Conservation (phyloP, 2,113 vertebrate species). For the Hylia prasina region DNA sequence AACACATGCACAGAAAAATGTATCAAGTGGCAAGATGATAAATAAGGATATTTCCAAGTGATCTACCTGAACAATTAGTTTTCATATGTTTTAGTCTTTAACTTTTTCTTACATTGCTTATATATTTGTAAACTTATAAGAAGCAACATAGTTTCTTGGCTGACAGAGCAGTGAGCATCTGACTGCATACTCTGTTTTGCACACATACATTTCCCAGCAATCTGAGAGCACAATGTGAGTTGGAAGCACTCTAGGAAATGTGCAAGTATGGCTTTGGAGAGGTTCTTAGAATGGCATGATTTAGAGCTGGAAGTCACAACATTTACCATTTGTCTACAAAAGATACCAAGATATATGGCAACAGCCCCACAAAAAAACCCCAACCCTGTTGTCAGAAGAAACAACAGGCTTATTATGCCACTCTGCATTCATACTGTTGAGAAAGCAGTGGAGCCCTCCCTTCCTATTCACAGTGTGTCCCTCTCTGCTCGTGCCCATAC, state of each 20-base stretch:
- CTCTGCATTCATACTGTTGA: not conserved
- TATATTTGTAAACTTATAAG: not conserved
- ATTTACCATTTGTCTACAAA: not conserved
- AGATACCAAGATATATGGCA: not conserved
- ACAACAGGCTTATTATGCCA: not conserved
- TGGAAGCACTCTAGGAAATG: not conserved
- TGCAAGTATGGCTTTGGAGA: not conserved
- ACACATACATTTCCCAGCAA: not conserved
- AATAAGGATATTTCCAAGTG: not conserved
- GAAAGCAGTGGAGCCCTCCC: not conserved
- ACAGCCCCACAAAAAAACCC: not conserved
- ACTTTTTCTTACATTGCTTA: not conserved
- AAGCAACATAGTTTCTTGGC: not conserved
- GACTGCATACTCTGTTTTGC: not conserved
- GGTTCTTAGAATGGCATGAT: not conserved
- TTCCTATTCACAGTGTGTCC: not conserved
- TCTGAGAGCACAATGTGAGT: not conserved
- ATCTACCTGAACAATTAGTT: not conserved
- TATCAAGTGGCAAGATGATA: not conserved
- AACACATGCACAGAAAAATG: not conserved
- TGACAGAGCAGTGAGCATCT: not conserved
- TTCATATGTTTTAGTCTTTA: not conserved
- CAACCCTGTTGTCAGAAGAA: not conserved
- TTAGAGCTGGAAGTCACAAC: not conserved
- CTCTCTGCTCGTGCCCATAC: not conserved